These are phyloP conservation scores for Potorous gilbertii DNA, from an alignment of 2,797 vertebrate species.

Conservation along the genomic window DNA sequence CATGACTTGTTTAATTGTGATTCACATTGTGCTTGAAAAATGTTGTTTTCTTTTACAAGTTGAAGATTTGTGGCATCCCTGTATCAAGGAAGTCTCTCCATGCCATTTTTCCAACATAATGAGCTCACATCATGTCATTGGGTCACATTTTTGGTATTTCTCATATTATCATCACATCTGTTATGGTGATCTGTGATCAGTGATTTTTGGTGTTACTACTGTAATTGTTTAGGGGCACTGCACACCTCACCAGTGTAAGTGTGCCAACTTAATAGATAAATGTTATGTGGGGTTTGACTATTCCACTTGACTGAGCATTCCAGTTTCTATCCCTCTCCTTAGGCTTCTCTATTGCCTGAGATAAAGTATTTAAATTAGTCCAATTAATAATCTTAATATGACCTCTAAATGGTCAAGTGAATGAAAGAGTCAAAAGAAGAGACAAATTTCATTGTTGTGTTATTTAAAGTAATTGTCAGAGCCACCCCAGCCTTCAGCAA, in stretches of 20 bases:
- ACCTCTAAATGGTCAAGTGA: background rate
- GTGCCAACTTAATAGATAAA: too few species aligned
- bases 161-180: background rate
- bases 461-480: background rate
- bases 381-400: background rate
- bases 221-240: too few species aligned
- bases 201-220: background rate
- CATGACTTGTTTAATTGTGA: background rate
- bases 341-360: background rate
- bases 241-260: too few species aligned
- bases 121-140: background rate
- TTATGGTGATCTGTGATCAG: background rate
- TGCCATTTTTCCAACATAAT: background rate
- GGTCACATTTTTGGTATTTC: background rate
- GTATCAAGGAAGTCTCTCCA: background rate
- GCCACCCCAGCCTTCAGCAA: background rate
- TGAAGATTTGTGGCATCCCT: background rate
- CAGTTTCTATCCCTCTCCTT: background rate
- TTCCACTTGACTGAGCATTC: too few species aligned
- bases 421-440: background rate
- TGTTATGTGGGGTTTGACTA: too few species aligned
- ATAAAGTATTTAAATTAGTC: background rate
- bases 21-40: background rate
- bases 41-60: background rate
- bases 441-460: background rate